A percentile compares a stretch with the other conserved stretches of the same genome.
phyloP scores from a whole-genome alignment of 2,888 invertebrate genomes.

The Ophion obscuratus region DNA sequence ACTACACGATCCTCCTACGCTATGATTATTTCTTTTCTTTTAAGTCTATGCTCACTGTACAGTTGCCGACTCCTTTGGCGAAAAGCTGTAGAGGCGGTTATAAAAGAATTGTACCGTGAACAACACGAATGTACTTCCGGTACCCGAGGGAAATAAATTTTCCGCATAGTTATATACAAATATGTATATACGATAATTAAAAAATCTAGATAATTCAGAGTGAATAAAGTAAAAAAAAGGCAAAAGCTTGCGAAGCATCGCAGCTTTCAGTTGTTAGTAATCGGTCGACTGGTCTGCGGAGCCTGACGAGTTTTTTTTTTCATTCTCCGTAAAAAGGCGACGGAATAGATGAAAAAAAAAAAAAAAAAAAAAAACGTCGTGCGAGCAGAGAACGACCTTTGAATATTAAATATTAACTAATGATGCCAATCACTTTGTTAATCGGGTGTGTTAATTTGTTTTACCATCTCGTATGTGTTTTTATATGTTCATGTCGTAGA shows the following conservation, averaged over 20 bases:
- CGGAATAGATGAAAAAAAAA: not conserved
- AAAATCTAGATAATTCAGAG: not conserved
- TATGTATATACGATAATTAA: not conserved
- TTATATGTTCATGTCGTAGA: constrained; percentile 83
- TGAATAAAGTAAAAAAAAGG: not conserved
- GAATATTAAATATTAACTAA: constrained; percentile 24
- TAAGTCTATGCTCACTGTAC: not conserved
- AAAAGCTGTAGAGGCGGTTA: not conserved
- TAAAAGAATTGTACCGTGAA: not conserved
- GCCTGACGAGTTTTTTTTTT: not conserved
- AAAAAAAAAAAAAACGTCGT: not conserved
- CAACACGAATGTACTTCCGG: not conserved
- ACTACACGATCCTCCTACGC: not conserved
- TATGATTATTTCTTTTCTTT: not conserved
- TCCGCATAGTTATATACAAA: not conserved
- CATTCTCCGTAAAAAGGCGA: not conserved
- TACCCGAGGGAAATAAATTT: not conserved
- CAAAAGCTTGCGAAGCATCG: constrained; percentile 13
- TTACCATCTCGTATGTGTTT: constrained; percentile 70
- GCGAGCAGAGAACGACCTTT: not conserved
- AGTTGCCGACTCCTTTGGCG: not conserved
- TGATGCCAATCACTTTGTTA: constrained; percentile 57
- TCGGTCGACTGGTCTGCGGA: not conserved
- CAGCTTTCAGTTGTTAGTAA: constrained; percentile 9
- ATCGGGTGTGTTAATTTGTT: constrained; percentile 48